Conservation (phyloP, 2,888 invertebrate species). For the Euphydryas editha region DNA sequence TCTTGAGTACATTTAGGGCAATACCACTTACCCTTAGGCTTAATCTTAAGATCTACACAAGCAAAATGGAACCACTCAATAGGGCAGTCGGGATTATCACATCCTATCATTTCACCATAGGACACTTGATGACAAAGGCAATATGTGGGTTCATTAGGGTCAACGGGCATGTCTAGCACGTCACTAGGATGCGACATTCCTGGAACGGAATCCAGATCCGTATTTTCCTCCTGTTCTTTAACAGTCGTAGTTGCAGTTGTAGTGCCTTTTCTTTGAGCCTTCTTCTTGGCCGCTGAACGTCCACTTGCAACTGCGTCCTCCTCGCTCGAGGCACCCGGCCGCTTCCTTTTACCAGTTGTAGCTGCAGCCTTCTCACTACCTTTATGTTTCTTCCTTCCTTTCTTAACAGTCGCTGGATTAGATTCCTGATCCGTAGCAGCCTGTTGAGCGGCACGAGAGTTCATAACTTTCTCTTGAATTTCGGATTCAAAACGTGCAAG, state of each 20-base stretch:
- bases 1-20: conserved; percentile 96
- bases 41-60: conserved; percentile 94
- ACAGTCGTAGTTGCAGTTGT: conserved; percentile 63
- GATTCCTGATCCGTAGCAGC: conserved; percentile 76
- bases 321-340: conserved; percentile 81
- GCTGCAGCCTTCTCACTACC: conserved; percentile 69
- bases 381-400: conserved; percentile 78
- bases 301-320: conserved; percentile 72
- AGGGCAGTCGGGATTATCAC: conserved; percentile 94
- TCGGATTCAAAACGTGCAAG: conserved; percentile 98
- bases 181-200: conserved; percentile 93
- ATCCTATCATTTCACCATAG: conserved; percentile 98
- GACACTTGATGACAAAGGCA: conserved; percentile 98
- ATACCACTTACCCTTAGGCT: conserved; percentile 98
- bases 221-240: conserved; percentile 75
- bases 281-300: conserved; percentile 74
- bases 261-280: conserved; percentile 69
- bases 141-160: conserved; percentile 99
- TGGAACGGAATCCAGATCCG: conserved; percentile 78
- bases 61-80: conserved; percentile 99
- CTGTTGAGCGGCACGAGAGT: conserved; percentile 85
- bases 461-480: conserved; percentile 96
- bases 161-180: conserved; percentile 94
- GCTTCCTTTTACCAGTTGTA: conserved; percentile 78
- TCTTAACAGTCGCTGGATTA: conserved; percentile 71